Evolutionary conservation across 2,797 vertebrate genomes (phyloP), one percentile per base, ranked within the genome.

Genomic region (Microctenopoma steveboyesi): DNA sequence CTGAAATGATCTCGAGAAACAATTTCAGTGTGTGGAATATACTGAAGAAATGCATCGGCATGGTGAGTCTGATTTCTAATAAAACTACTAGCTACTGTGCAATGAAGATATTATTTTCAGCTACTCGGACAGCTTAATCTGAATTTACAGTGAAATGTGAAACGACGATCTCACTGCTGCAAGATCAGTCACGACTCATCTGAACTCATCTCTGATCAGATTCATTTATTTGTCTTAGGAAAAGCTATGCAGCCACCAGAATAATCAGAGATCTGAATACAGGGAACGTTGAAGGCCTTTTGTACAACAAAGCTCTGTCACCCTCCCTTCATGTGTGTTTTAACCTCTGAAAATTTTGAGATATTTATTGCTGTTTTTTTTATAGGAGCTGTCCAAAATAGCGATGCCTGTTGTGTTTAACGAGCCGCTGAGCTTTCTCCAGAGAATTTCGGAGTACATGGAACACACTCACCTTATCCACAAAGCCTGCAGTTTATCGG

Each of bases 381-480:
- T 12, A 46, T 79, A 99, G 98, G 98, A 99, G 75, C 91, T 99
- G 77, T 98, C 98, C 54, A 99, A 98, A 92, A 99, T 99, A 84
- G 96, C 97, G 0, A 99, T 99, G 98, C 98, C 98, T 0, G 95
- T 99, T 18, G 95, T 94, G 81, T 98, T 99, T 89, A 99, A 99
- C 0, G 98, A 99, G 90, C 98, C 98, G 0, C 86, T 99, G 90
- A 99, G 98, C 81, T 98, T 99, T 78, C 95, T 99, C 62, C 98
- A 99, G 71, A 94, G 98, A 74, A 94, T 99, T 86, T 95, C 97
- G 0, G 98, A 99, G 92, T 99, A 99, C 83, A 99, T 99, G 98
- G 98, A 99, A 78, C 97, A 99, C 27, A 95, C 95, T 84, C 95
- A 96, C 90, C 96, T 99, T 88, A 93, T 99, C 75, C 95, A 96